Evolutionary conservation across 2,113 vertebrate genomes (phyloP).

Genomic region (Cryptomyrus ogoouensis): DNA sequence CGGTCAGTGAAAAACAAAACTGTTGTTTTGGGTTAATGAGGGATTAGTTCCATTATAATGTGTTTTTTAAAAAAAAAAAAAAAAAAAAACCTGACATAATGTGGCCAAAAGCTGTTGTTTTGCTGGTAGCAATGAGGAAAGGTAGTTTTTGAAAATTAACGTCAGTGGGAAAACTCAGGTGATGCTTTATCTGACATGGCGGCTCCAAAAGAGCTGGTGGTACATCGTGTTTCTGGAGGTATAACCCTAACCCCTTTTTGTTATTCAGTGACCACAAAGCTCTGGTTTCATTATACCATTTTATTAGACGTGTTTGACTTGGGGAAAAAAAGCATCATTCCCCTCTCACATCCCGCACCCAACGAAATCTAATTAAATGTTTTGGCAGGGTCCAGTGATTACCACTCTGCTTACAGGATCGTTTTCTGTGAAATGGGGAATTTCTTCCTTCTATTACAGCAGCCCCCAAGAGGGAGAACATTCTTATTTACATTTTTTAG

Average conservation of each 20-base stretch:
- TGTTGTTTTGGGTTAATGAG: neutral
- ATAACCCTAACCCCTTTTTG: neutral
- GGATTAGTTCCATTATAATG: neutral
- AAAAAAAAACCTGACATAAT: neutral
- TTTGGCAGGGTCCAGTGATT: constrained; percentile 14
- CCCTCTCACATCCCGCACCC: neutral
- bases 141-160: neutral
- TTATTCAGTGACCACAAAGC: neutral
- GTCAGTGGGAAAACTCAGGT: neutral
- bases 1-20: neutral
- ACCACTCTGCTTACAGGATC: constrained; percentile 5
- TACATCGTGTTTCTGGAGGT: neutral
- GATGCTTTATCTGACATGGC: neutral
- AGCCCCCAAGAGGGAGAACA: constrained; percentile 1
- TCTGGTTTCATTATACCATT: constrained; percentile 13
- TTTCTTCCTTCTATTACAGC: neutral
- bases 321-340: constrained; percentile 4
- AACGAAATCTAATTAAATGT: constrained; percentile 20
- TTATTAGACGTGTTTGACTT: constrained; percentile 7
- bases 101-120: neutral
- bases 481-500: constrained; percentile 20
- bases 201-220: neutral
- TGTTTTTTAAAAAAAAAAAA: neutral
- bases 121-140: neutral
- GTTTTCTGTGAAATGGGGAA: constrained; percentile 16